Percentiles rank a stretch among this genome's conserved stretches.
Evolutionary conservation across 2,888 invertebrate genomes (phyloP).

Genomic region (Mythimna albipuncta): DNA sequence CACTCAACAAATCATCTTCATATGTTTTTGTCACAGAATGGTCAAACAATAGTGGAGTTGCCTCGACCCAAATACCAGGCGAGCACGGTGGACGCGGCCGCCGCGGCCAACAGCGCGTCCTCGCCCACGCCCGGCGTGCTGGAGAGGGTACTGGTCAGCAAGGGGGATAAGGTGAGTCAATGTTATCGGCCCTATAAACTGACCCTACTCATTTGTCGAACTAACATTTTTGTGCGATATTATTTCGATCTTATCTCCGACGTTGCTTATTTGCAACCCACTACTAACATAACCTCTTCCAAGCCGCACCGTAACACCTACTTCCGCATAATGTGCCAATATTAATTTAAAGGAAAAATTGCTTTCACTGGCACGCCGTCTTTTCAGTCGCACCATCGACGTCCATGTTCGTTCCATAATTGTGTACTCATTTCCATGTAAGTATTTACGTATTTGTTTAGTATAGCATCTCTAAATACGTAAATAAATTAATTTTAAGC

Average conservation of each 20-base stretch:
- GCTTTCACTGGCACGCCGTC: not conserved
- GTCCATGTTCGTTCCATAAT: not conserved
- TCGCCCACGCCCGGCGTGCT: conserved; percentile 99
- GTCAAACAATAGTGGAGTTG: conserved; percentile 92
- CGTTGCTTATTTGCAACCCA: too few relatives aligned
- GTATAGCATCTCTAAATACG: not conserved
- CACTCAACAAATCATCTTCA: conserved; percentile 29
- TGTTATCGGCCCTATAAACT: conserved; percentile 22
- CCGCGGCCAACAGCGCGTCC: conserved; percentile 87
- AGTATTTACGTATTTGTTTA: not conserved
- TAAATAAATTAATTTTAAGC: not conserved
- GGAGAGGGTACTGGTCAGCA: conserved; percentile 96
- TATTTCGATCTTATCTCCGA: not conserved
- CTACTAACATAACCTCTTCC: not conserved
- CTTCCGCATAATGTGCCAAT: not conserved
- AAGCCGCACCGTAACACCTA: not conserved
- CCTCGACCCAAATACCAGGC: conserved; percentile 91
- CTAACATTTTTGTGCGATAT: not conserved
- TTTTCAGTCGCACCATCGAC: not conserved
- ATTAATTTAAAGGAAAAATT: not conserved
- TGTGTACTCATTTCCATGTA: not conserved
- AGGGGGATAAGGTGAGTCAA: conserved; percentile 92
- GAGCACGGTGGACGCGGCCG: conserved; percentile 75
- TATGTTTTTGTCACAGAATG: conserved; percentile 86
- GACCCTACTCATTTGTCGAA: not conserved